Evolutionary conservation across 2,113 vertebrate species (phyloP).

Genomic region (Chaetorhynchus papuensis): DNA sequence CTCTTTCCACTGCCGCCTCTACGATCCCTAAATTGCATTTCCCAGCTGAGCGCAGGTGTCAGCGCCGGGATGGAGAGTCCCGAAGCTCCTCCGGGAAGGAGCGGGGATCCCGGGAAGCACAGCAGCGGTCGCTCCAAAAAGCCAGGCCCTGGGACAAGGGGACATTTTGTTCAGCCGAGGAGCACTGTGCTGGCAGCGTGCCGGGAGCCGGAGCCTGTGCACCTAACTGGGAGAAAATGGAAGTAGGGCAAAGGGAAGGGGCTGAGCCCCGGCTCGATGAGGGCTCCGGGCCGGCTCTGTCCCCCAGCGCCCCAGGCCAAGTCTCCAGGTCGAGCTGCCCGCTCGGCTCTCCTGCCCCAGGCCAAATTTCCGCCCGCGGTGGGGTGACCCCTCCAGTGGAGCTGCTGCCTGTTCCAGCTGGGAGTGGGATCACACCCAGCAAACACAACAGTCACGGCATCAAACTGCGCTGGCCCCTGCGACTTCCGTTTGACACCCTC

Average conservation of each 20-base stretch:
- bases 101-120: neutral
- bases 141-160: neutral
- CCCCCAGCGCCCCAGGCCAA: neutral
- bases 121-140: neutral
- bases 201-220: neutral
- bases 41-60: neutral
- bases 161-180: conserved; percentile 21
- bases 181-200: neutral
- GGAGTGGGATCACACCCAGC: neutral
- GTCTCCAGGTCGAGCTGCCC: neutral
- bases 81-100: neutral
- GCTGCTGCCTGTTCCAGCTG: neutral
- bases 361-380: neutral
- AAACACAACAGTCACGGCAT: neutral
- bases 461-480: neutral
- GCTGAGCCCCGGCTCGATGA: neutral
- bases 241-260: neutral
- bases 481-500: conserved; percentile 13
- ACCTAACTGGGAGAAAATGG: conserved; percentile 25
- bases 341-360: neutral
- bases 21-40: neutral
- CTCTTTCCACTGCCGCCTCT: neutral
- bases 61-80: neutral
- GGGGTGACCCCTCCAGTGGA: neutral
- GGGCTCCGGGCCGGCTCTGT: neutral